Conservation (phyloP, 2,113 vertebrate species). For the Dicerorhinus sumatrensis region DNA sequence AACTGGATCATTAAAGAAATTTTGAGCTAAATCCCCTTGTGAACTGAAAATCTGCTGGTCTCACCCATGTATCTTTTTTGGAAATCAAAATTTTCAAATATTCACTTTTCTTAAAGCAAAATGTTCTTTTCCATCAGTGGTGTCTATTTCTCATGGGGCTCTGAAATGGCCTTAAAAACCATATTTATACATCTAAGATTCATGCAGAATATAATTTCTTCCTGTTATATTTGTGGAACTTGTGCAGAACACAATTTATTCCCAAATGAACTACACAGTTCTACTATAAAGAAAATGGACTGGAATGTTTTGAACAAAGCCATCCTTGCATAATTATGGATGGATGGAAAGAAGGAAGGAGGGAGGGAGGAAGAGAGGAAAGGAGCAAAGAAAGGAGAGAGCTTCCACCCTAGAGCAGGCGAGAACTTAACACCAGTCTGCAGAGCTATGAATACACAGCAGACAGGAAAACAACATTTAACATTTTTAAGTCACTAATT, state of each 20-base stretch:
- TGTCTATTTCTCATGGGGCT: background rate
- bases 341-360: no score
- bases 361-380: fast-evolving
- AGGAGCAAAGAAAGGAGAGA: no score
- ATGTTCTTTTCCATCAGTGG: background rate
- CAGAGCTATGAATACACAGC: background rate
- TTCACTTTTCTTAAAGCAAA: background rate
- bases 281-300: background rate
- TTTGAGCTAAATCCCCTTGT: background rate
- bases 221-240: background rate
- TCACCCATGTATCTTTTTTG: background rate
- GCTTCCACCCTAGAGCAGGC: background rate
- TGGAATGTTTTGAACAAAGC: constrained; percentile 72
- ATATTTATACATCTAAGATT: background rate
- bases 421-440: background rate
- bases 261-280: background rate
- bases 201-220: background rate
- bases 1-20: background rate
- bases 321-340: background rate
- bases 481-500: background rate
- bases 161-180: background rate
- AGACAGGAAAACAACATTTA: background rate
- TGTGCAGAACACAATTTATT: background rate
- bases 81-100: background rate
- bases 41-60: background rate